Percentiles rank a stretch among this genome's conserved stretches.
phyloP scores from a whole-genome alignment of 2,888 invertebrate species.

The Lasioglossum leucozonium region DNA sequence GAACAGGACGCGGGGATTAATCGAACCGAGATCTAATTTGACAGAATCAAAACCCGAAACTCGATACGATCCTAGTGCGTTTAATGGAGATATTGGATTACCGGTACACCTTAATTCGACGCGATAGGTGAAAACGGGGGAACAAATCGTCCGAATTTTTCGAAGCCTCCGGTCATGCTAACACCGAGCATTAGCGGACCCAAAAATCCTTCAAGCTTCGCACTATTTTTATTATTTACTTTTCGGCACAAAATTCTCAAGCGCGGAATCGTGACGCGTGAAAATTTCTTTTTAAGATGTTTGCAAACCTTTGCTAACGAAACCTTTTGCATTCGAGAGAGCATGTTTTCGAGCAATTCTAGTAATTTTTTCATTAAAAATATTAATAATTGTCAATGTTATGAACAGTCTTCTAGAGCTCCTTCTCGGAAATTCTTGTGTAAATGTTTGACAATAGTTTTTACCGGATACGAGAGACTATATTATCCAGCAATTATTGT shows the following conservation, averaged over 20 bases:
- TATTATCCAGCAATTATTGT: background rate
- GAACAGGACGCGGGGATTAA: conserved; percentile 62
- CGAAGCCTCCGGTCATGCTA: conserved; percentile 39
- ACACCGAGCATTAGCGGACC: background rate
- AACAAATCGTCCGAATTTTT: conserved; percentile 74
- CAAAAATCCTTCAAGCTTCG: background rate
- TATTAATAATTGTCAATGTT: background rate
- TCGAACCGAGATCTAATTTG: conserved; percentile 72
- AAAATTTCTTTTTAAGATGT: background rate
- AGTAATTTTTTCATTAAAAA: background rate
- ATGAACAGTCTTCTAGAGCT: background rate
- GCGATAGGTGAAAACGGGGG: conserved; percentile 76
- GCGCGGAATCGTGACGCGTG: background rate
- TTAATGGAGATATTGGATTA: conserved; percentile 80
- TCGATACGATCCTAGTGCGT: conserved; percentile 71
- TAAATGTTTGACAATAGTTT: background rate
- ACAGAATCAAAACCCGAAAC: conserved; percentile 75
- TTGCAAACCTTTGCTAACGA: too few relatives aligned
- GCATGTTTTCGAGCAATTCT: background rate
- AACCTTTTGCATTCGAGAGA: background rate
- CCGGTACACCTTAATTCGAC: conserved; percentile 76
- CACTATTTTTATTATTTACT: background rate
- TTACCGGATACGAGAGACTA: background rate
- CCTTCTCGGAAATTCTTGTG: background rate
- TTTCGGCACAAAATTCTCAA: background rate